Evolutionary conservation across 2,797 vertebrate genomes (phyloP), one percentile per base, ranked within the genome.

Genomic region (Pogoniulus pusillus): DNA sequence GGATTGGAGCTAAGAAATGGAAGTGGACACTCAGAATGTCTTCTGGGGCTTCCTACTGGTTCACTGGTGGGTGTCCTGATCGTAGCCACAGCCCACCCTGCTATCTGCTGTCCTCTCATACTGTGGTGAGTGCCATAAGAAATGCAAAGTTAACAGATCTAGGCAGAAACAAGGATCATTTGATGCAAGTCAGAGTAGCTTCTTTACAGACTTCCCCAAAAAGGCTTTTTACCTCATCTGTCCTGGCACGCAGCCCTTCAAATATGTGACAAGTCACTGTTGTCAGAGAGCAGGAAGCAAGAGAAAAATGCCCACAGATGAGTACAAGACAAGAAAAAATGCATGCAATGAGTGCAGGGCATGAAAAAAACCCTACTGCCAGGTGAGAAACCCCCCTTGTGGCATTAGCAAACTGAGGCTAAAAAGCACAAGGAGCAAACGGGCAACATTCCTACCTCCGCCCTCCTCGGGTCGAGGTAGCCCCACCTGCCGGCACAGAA

Each of bases 11-110:
- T 87, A 75, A 81, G 45, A 78, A 83, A 85, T 85, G 41, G 51
- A 78, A 81, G 60, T 34, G 66, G 82, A 57, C 81, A 85, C 81
- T 78, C 63, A 64, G 60, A 78, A 71, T 70, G 53, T 81, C 82
- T 93, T 93, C 43, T 49, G 78, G 66, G 90, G 39, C 69, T 94
- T 90, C 82, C 63, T 75, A 51, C 34, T 64, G 76, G 85, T 90
- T 94, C 86, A 91, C 26, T 89, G 80, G 88, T 95, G 90, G 91
- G 74, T 93, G 91, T 76, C 83, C 34, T 92, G 57, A 59, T 84
- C 3, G 0, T 78, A 90, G 65, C 23, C 71, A 69, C 30, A 43
- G 51, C 30, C 53, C 55, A 41, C 62, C 30, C n/a, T 72, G 39
- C 58, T 88, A 32, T 82, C 20, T 85, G 90, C 91, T 73, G 77